These are phyloP conservation scores for Hoplodrina blanda DNA, from an alignment of 2,888 invertebrate species.

Conservation along the genomic window DNA sequence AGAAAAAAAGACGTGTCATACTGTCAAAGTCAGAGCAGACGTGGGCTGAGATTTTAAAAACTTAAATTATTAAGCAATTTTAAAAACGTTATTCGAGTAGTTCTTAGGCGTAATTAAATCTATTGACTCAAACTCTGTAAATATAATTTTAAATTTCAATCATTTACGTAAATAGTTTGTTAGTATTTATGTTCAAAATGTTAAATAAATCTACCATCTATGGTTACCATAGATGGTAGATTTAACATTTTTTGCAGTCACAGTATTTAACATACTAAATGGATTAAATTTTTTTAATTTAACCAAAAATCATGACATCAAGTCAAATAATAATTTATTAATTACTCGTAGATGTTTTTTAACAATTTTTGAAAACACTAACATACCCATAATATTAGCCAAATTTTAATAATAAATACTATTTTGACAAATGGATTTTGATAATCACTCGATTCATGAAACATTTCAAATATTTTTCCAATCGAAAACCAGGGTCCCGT, in stretches of 20 bases:
- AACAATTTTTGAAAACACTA: too few species aligned
- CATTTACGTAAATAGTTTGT: not conserved
- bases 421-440: too few species aligned
- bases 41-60: slow-evolving; percentile 23
- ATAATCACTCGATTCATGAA: too few species aligned
- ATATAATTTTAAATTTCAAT: not conserved
- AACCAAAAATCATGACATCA: too few species aligned
- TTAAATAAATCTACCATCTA: slow-evolving; percentile 11
- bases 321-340: too few species aligned
- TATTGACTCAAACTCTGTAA: not conserved
- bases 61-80: slow-evolving; percentile 27
- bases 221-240: not conserved
- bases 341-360: too few species aligned
- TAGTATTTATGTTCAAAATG: slow-evolving; percentile 27
- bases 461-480: too few species aligned
- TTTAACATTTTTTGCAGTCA: too few species aligned
- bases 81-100: not conserved
- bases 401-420: too few species aligned
- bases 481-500: too few species aligned
- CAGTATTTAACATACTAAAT: not conserved
- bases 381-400: too few species aligned
- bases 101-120: not conserved
- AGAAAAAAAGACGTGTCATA: slow-evolving; percentile 82
- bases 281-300: too few species aligned
- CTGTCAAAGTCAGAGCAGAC: slow-evolving; percentile 72